Base-by-base conservation (phyloP, 2,888 invertebrate genomes). In the Melolontha melolontha region DNA sequence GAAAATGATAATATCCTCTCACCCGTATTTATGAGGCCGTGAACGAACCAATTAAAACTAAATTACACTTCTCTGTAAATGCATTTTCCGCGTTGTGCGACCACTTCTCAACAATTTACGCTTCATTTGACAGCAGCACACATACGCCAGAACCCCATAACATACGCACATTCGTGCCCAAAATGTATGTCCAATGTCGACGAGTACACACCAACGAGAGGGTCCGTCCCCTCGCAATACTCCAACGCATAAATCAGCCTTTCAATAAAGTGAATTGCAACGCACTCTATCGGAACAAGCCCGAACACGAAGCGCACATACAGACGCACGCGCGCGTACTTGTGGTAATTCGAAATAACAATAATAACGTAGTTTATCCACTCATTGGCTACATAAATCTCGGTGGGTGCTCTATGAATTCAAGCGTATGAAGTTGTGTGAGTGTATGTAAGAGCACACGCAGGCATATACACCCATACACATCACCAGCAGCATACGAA, bases 321-420 rank as follows among this genome's bases (percentile, higher is more conserved):
- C 1, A 34, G 2, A 34, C 1, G 10, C 14, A 59, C 41, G 17
- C 11, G 27, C n/a, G 17, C 34, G 12, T 7, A 57, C 29, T 59
- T 14, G 34, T 34, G 34, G 29, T 14, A 59, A 59, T 47, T 59
- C 29, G 14, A 47, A 59, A 59, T 59, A 59, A 47, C 47, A 59
- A 59, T 47, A 59, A 59, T 59, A 59, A 57, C 57, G 57, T 44
- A 59, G 29, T 59, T 59, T 44, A 44, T 59, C 47, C 59, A 44
- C 59, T 59, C 59, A 59, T 59, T 47, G 47, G 29, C 59, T 16
- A 7, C 59, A 59, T 59, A 47, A 59, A 59, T 59, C 59, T 44
- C 12, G 8, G 29, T 6, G 34, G 34, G 34, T 34, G 42, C 44
- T 59, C 44, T 59, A 47, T 59, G 59, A 59, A 59, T 59, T 47